A percentile compares a stretch with the other conserved stretches of the same genome.
These are phyloP conservation scores for Botrylloides violaceus DNA, from an alignment of 23 tunicate species.

Conservation along the genomic window DNA sequence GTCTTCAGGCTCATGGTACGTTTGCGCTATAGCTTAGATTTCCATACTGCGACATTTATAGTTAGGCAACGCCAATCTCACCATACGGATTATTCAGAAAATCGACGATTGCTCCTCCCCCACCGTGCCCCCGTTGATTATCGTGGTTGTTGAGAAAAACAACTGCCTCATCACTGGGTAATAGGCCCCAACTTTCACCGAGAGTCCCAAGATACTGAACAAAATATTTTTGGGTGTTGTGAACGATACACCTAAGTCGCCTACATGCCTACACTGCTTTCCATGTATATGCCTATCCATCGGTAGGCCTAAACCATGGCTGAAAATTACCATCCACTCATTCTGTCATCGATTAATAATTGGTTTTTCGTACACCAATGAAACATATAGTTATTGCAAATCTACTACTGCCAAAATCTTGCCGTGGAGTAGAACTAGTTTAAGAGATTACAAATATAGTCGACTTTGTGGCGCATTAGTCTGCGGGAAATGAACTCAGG, in stretches of 20 bases:
- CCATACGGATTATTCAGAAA: conserved; percentile 29
- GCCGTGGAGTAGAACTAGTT: too few relatives aligned
- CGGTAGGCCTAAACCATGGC: background rate
- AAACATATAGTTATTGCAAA: too few relatives aligned
- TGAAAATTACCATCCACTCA: background rate
- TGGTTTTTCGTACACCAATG: background rate
- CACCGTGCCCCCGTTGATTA: conserved; percentile 98
- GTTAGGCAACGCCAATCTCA: background rate
- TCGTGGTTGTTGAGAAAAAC: conserved; percentile 93
- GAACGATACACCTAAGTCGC: too few relatives aligned
- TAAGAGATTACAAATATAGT: too few relatives aligned
- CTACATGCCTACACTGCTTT: background rate
- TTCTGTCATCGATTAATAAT: background rate
- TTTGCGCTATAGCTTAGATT: too few relatives aligned
- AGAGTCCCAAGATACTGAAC: conserved; percentile 42
- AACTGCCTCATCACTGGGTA: conserved; percentile 67
- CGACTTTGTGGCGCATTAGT: too few relatives aligned
- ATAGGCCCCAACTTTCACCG: conserved; percentile 86
- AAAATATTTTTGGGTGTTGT: too few relatives aligned
- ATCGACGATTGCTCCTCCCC: conserved; percentile 78
- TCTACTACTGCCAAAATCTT: too few relatives aligned
- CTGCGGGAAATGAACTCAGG: too few relatives aligned
- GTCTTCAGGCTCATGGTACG: too few relatives aligned
- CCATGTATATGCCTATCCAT: background rate
- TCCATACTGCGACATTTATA: background rate